A percentile compares a stretch with the other conserved stretches of the same genome.
Conservation (phyloP, 2,113 vertebrate genomes). For the Sylvietta virens region DNA sequence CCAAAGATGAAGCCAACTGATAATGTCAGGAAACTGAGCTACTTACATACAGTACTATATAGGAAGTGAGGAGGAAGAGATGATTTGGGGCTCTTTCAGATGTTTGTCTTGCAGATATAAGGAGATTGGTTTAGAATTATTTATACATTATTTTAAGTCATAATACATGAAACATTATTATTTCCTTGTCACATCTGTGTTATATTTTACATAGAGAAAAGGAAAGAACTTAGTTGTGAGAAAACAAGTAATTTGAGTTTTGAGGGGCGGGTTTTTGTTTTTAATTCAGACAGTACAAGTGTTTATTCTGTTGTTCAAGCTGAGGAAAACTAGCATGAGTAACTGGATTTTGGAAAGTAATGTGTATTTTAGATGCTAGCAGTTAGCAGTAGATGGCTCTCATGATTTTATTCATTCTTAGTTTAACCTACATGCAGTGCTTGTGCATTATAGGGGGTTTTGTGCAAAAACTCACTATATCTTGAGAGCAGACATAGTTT, state of each 20-base stretch:
- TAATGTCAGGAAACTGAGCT: neutral
- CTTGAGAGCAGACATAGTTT: neutral
- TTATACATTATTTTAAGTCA: neutral
- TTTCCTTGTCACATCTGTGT: neutral
- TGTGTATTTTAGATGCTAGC: neutral
- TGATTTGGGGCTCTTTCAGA: neutral
- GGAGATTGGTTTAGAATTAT: neutral
- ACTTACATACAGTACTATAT: neutral
- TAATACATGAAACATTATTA: neutral
- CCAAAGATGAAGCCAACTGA: neutral
- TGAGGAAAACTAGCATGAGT: neutral
- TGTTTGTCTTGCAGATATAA: neutral
- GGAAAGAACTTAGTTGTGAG: neutral
- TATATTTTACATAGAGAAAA: neutral
- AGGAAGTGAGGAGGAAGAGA: neutral
- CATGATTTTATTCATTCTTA: neutral
- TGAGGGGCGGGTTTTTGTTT: accelerated
- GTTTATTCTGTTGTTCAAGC: neutral
- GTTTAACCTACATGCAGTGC: neutral
- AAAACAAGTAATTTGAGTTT: neutral
- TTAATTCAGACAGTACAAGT: neutral
- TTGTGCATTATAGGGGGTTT: neutral
- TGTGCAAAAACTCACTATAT: neutral
- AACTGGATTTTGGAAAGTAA: neutral
- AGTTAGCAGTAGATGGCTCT: constrained; percentile 24